phyloP scores from a whole-genome alignment of 2,888 invertebrate genomes.

The Drosophila meridionalis region DNA sequence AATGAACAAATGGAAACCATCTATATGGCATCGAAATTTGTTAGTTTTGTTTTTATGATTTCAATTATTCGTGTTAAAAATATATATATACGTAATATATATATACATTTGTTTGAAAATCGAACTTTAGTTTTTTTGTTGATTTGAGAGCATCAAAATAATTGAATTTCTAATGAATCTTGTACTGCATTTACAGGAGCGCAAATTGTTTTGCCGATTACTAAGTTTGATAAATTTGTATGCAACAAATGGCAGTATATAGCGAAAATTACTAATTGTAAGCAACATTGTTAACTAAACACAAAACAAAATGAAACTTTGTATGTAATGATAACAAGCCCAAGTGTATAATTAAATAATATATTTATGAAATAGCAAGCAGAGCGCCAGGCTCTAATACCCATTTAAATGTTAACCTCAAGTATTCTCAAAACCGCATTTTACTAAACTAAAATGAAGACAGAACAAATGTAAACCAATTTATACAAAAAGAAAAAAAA shows the following conservation, averaged over 20 bases:
- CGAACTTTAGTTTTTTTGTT: conserved; percentile 34
- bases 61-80: conserved; percentile 20
- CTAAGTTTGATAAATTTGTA: conserved; percentile 61
- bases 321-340: conserved; percentile 63
- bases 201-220: conserved; percentile 50
- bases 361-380: conserved; percentile 65
- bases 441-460: conserved; percentile 63
- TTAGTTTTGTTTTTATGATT: conserved; percentile 48
- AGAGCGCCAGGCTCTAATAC: conserved; percentile 55
- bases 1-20: conserved; percentile 36
- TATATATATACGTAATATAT: conserved; percentile 2
- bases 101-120: conserved; percentile 26
- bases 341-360: conserved; percentile 49
- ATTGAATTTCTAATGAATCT: conserved; percentile 38
- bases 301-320: conserved; percentile 40
- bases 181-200: conserved; percentile 60
- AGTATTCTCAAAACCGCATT: conserved; percentile 78
- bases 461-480: conserved; percentile 32
- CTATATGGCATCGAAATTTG: conserved; percentile 51
- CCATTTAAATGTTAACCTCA: conserved; percentile 75
- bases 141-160: conserved; percentile 36
- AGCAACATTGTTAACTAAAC: conserved; percentile 74
- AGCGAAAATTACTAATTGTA: conserved; percentile 64
- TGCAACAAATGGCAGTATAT: conserved; percentile 38
- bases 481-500: background rate